Evolutionary conservation across 2,888 invertebrate species (phyloP), one percentile per base, ranked within the genome.

Genomic region (Lasioglossum oenotherae): DNA sequence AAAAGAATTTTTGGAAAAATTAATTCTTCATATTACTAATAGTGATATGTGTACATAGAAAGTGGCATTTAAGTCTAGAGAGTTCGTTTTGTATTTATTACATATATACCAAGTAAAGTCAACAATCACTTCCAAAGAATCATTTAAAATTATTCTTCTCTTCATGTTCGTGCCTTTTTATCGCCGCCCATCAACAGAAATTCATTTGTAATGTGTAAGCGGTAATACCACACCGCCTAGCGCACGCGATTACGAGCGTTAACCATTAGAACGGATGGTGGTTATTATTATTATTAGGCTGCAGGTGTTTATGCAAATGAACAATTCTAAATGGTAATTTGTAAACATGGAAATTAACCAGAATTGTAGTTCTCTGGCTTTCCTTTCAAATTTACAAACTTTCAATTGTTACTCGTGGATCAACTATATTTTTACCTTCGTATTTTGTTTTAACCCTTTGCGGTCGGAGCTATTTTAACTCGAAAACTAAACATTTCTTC

Each of bases 291-390:
- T 64, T 64, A 31, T 31, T 64, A 64, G 60, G 60, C 60, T 31
- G 60, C 60, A 16, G 60, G 60, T 64, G 60, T 64, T 64, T 64
- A 64, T 64, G 60, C 31, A 64, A 64, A 64, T 64, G 60, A 27
- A 64, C 60, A 64, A 64, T 64, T 64, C 60, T 31, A 64, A 31
- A 64, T 64, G 60, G 60, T 64, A 64, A 64, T 64, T 64, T 64
- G 60, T 64, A 64, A 31, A 64, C 60, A 64, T 16, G 27, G 14
- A 27, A 64, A 64, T 64, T 14, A 60, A 60, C 2, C 60, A 31
- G 27, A 60, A 31, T 16, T 16, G 27, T 6, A 64, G 60, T 31
- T 64, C 1, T 31, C 14, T 0, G 60, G 27, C 27, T 64, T 31
- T 64, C 27, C 60, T 16, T 6, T 27, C 0, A 31, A 27, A 16